phyloP scores from a whole-genome alignment of 2,888 invertebrate genomes.

The Listrodromus nycthemerus region DNA sequence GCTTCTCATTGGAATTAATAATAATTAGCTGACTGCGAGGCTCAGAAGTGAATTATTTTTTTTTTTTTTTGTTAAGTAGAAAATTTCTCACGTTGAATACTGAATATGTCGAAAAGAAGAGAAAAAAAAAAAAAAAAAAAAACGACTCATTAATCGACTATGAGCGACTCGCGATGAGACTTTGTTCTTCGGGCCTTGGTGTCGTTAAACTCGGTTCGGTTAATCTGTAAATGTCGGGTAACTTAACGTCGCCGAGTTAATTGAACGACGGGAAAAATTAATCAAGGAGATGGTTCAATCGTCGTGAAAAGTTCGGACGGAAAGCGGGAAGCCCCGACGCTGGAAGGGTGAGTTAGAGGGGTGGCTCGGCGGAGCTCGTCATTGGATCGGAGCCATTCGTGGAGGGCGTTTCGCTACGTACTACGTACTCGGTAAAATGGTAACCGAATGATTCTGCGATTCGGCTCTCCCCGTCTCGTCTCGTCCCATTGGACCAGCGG shows the following conservation, averaged over 20 bases:
- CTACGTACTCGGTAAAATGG: constrained; percentile 40
- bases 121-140: too few species aligned
- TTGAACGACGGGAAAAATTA: constrained; percentile 14
- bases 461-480: constrained; percentile 24
- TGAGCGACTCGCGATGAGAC: neutral
- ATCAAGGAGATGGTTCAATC: constrained; percentile 24
- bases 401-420: constrained; percentile 58
- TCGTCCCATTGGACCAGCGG: constrained; percentile 53
- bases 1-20: neutral
- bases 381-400: constrained; percentile 60
- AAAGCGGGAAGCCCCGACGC: neutral
- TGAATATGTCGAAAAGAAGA: too few species aligned
- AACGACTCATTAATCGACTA: too few species aligned
- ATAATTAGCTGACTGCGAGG: neutral
- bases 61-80: too few species aligned
- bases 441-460: constrained; percentile 52
- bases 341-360: constrained; percentile 18
- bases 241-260: neutral
- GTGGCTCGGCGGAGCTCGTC: constrained; percentile 32
- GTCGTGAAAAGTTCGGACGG: constrained; percentile 14
- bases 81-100: neutral
- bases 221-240: constrained; percentile 24
- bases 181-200: neutral
- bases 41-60: too few species aligned
- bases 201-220: neutral